These are phyloP conservation scores for Eupithecia tripunctaria DNA, from an alignment of 2,888 invertebrate genomes.

Conservation along the genomic window DNA sequence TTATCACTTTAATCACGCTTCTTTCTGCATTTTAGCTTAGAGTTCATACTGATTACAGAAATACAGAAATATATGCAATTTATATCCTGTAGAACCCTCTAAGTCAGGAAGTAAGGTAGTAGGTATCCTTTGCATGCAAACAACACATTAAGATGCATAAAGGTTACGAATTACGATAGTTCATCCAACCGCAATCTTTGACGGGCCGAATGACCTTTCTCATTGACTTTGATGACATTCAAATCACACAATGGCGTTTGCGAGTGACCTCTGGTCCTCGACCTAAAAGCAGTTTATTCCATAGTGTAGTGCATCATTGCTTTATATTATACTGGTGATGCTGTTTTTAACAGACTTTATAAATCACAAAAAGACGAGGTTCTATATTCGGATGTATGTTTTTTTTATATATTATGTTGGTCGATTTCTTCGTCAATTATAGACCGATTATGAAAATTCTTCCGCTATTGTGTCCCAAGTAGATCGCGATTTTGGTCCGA, in stretches of 20 bases:
- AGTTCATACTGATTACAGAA: background rate
- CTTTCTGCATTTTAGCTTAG: background rate
- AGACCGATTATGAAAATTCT: too few species aligned
- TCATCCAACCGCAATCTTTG: background rate
- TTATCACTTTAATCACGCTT: background rate
- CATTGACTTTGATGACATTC: slow-evolving; percentile 6
- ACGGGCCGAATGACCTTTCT: background rate
- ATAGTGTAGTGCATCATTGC: background rate
- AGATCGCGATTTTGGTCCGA: too few species aligned
- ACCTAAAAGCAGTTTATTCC: background rate
- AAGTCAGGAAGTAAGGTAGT: background rate
- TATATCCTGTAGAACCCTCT: background rate
- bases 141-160: background rate
- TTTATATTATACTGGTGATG: background rate
- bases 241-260: background rate
- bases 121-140: background rate
- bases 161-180: background rate
- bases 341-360: background rate
- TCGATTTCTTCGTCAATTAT: too few species aligned
- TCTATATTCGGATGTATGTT: too few species aligned
- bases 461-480: too few species aligned
- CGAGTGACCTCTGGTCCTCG: background rate
- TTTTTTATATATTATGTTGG: too few species aligned
- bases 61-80: background rate
- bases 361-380: too few species aligned